Evolutionary conservation across 2,888 invertebrate species (phyloP).

Genomic region (Callyntrura guangdongensis): DNA sequence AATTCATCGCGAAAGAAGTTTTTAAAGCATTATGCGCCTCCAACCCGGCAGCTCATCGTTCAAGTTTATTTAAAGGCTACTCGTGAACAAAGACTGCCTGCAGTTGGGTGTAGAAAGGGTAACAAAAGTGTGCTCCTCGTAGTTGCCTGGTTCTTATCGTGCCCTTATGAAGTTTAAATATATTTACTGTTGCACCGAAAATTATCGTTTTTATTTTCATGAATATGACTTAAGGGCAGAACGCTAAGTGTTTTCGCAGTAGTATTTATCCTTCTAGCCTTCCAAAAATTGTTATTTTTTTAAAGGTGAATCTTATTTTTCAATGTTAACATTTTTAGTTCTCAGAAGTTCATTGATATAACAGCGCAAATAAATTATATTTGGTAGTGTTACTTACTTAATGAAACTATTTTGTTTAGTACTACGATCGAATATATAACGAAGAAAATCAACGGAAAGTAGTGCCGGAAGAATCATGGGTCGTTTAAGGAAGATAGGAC

Average conservation of each 20-base stretch:
- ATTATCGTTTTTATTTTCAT: constrained; percentile 36
- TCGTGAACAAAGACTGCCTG: constrained; percentile 58
- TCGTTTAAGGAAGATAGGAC: constrained; percentile 44
- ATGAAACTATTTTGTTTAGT: constrained; percentile 29
- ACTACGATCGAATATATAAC: not conserved
- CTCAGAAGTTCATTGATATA: constrained; percentile 21
- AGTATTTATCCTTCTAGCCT: constrained; percentile 5
- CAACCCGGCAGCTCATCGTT: constrained; percentile 60
- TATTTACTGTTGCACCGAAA: constrained; percentile 3
- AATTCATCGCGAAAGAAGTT: not conserved
- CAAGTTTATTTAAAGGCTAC: constrained; percentile 75
- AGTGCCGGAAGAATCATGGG: constrained; percentile 63
- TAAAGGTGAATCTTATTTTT: constrained; percentile 25
- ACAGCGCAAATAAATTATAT: not conserved
- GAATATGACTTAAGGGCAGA: constrained; percentile 68
- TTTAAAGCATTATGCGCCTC: constrained; percentile 27
- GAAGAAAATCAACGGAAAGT: not conserved
- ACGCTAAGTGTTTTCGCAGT: constrained; percentile 25
- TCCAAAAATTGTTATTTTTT: constrained; percentile 28
- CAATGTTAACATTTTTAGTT: constrained; percentile 31
- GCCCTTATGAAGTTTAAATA: constrained; percentile 5
- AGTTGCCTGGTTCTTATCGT: constrained; percentile 42
- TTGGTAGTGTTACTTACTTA: not conserved
- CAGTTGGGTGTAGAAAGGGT: constrained; percentile 64
- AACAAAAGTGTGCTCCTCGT: constrained; percentile 66